Percentiles rank a stretch among this genome's conserved stretches.
phyloP scores from a whole-genome alignment of 2,113 vertebrate species.

The Toxotes chatareus region DNA sequence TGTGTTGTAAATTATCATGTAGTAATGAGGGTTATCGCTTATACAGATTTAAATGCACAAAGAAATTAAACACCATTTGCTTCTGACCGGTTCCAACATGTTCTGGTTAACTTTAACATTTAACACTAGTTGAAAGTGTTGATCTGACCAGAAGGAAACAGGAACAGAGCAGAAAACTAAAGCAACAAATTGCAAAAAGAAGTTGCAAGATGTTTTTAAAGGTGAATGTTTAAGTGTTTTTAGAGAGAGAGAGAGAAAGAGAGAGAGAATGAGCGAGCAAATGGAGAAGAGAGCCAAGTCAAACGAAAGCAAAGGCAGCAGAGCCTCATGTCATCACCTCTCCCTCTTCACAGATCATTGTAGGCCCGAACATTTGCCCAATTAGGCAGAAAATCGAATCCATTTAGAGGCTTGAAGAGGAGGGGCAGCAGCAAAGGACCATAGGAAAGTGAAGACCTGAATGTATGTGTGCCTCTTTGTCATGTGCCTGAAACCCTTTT shows the following conservation, averaged over 20 bases:
- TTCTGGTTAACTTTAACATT: not conserved
- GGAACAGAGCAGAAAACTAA: not conserved
- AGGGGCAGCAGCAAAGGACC: slow-evolving; percentile 10
- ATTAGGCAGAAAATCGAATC: slow-evolving; percentile 79
- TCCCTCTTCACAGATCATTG: slow-evolving; percentile 56
- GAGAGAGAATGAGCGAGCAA: not conserved
- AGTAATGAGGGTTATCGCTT: not conserved
- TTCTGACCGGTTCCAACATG: not conserved
- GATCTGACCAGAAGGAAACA: not conserved
- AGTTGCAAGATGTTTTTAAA: not conserved
- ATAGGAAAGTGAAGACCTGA: slow-evolving; percentile 9
- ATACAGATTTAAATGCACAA: not conserved
- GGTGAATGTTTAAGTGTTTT: not conserved
- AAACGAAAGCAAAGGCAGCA: slow-evolving; percentile 39
- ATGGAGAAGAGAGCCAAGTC: slow-evolving; percentile 6
- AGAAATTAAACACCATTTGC: not conserved
- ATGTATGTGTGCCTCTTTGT: not conserved
- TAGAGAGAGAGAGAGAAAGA: not conserved
- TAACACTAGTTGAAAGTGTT: not conserved
- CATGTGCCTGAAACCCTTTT: not conserved
- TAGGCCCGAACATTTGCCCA: slow-evolving; percentile 67
- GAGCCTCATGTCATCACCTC: slow-evolving; percentile 41
- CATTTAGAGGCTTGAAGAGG: slow-evolving; percentile 60
- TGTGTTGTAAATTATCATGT: not conserved
- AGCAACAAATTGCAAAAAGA: not conserved